A percentile compares a stretch with the other conserved stretches of the same genome.
Conservation (phyloP, 2,888 invertebrate species). For the Agapetus fuscipes region DNA sequence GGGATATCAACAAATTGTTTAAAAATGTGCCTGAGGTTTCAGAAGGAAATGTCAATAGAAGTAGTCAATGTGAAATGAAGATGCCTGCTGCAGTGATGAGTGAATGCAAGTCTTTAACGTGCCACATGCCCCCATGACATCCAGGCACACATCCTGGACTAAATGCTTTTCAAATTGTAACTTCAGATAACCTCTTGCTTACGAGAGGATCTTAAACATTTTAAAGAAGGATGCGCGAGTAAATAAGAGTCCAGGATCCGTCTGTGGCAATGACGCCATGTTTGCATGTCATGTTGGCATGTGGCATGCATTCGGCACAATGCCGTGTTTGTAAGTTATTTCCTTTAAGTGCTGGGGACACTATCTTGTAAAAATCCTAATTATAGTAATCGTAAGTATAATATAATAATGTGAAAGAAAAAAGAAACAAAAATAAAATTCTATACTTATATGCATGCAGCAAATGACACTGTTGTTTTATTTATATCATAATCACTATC, state of each 20-base stretch:
- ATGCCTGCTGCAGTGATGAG: too few relatives aligned
- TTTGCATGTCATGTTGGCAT: too few relatives aligned
- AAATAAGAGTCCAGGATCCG: too few relatives aligned
- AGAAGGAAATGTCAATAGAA: slow-evolving; percentile 16
- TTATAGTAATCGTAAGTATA: slow-evolving; percentile 21
- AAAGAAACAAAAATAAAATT: slow-evolving; percentile 20
- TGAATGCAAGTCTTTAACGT: too few relatives aligned
- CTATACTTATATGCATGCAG: slow-evolving; percentile 23
- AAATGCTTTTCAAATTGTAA: too few relatives aligned
- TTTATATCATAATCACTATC: background rate
- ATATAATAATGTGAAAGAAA: slow-evolving; percentile 21
- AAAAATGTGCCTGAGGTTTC: slow-evolving; percentile 19
- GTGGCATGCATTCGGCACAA: too few relatives aligned
- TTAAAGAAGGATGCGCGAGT: too few relatives aligned
- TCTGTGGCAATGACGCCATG: too few relatives aligned
- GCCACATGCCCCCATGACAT: too few relatives aligned
- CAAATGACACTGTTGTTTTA: slow-evolving; percentile 9
- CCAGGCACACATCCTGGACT: too few relatives aligned
- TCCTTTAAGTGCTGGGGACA: slow-evolving; percentile 17
- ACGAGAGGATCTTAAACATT: too few relatives aligned
- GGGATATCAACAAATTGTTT: slow-evolving; percentile 16
- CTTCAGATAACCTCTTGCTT: too few relatives aligned
- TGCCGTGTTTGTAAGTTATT: slow-evolving; percentile 14
- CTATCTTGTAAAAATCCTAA: slow-evolving; percentile 20
- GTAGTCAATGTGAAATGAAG: slow-evolving; percentile 13